Evolutionary conservation across 2,888 invertebrate genomes (phyloP), one percentile per base, ranked within the genome.

Genomic region (Drosophila pegasa): DNA sequence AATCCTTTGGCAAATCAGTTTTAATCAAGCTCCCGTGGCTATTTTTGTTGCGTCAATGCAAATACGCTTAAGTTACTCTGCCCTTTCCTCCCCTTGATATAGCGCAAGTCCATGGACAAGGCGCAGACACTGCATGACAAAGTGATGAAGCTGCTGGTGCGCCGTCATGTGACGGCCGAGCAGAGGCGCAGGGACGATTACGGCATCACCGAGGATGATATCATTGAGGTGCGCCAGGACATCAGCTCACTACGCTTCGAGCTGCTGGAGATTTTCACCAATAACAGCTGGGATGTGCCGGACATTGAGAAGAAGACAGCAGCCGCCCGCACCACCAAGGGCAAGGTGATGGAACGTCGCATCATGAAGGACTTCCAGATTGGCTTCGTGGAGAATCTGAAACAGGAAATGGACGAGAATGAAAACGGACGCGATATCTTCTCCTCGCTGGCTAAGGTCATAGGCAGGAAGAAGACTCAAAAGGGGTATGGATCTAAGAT

Each of bases 161-260:
- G 98, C 57, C 94, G 99, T 37, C 99, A 98, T 93, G 96, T 99
- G 16, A 97, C 97, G 0, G 95, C 96, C 0, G 97, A 97, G 91
- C 97, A 97, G 91, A 93, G 96, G 45, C 97, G 97, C 75, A 94
- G 97, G 52, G 98, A 98, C 90, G 97, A 98, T 58, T 96, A 95
- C 69, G 97, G 97, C 9, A 97, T 99, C 25, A 98, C 97, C 0
- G 99, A 99, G 91, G 99, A 99, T 92, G 99, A 99, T 92, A 97
- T 99, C 74, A 98, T 98, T 95, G 99, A 99, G 93, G 97, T 99
- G 87, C 95, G 99, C 83, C 98, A 99, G 90, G 99, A 99, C 91
- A 98, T 99, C 72, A 98, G 98, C n/a, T 96, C 98, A 5, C 94
- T 99, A 76, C 94, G 98, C 71, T 99, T 96, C 91, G 98, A 99